Evolutionary conservation across 2,888 invertebrate genomes (phyloP), one percentile per base, ranked within the genome.

Genomic region (Scrobipalpa atriplicella): DNA sequence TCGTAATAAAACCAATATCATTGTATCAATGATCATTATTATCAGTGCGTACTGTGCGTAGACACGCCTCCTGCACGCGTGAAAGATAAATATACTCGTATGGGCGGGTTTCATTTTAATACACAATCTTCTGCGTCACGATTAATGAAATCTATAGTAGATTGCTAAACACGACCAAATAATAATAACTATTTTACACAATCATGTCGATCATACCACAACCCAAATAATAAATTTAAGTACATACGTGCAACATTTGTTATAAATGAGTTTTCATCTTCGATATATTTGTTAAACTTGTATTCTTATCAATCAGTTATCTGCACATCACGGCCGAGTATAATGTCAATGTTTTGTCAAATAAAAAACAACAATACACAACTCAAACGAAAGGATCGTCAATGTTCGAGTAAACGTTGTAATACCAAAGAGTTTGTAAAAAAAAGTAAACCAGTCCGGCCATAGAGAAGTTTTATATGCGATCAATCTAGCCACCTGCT

Each of bases 401-500:
- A 47, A 3, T 16, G 16, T 7, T 47, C n/a, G 2, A 47, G 47
- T n/a, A 16, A 43, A n/a, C n/a, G n/a, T 16, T 16, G 16, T 47
- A n/a, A n/a, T 54, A 52, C 43, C 60, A 67, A 54, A 65, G 60
- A 58, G 62, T 66, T 72, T 73, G 70, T 67, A 69, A 71, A 71
- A 73, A 75, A 78, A 81, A 80, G 81, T 81, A 79, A 80, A 79
- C 78, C 79, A 75, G 74, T 71, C 72, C 76, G 72, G 73, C 78
- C 79, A 76, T 79, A 79, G 78, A 79, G 78, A 80, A 71, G 78
- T 76, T 78, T 82, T 84, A 87, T 85, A 86, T 74, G 75, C 73
- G 76, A 79, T 78, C 83, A 82, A 86, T 86, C 85, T 78, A 80
- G 81, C 83, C 87, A 87, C 87, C 87, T 87, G 86, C 79, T 75